phyloP scores from a whole-genome alignment of 2,113 vertebrate species.

The Genyomyrus donnyi region DNA sequence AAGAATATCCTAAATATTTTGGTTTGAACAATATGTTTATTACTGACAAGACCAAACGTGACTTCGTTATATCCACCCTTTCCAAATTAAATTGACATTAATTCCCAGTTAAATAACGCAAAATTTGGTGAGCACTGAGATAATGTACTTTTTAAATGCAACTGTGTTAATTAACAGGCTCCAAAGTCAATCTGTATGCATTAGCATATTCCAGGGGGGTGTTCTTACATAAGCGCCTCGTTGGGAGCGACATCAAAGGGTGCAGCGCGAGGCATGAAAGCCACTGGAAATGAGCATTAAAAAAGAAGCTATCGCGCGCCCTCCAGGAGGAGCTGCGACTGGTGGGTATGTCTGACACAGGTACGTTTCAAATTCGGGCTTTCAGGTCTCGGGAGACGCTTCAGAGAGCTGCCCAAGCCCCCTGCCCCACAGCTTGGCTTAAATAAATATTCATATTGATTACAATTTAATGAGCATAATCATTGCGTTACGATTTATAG shows the following conservation, averaged over 20 bases:
- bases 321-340: constrained; percentile 41
- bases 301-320: constrained; percentile 31
- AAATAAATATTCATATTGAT: neutral
- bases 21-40: constrained; percentile 34
- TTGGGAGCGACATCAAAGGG: constrained; percentile 55
- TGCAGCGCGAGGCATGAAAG: constrained; percentile 49
- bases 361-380: neutral
- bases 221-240: constrained; percentile 36
- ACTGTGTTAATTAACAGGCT: constrained; percentile 55
- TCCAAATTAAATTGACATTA: neutral
- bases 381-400: neutral
- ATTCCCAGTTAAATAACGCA: constrained; percentile 35
- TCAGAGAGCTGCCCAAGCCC: neutral
- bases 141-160: constrained; percentile 36
- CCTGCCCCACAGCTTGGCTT: neutral
- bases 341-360: constrained; percentile 24
- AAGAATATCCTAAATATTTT: constrained; percentile 51
- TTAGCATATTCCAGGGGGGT: constrained; percentile 40
- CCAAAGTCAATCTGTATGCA: constrained; percentile 50
- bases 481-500: neutral
- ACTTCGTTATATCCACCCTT: neutral
- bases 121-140: constrained; percentile 11
- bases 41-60: constrained; percentile 10
- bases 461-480: neutral
- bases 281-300: constrained; percentile 49